A percentile compares a stretch with the other conserved stretches of the same genome.
Evolutionary conservation across 2,113 vertebrate genomes (phyloP).

Genomic region (Austrofundulus limnaeus): DNA sequence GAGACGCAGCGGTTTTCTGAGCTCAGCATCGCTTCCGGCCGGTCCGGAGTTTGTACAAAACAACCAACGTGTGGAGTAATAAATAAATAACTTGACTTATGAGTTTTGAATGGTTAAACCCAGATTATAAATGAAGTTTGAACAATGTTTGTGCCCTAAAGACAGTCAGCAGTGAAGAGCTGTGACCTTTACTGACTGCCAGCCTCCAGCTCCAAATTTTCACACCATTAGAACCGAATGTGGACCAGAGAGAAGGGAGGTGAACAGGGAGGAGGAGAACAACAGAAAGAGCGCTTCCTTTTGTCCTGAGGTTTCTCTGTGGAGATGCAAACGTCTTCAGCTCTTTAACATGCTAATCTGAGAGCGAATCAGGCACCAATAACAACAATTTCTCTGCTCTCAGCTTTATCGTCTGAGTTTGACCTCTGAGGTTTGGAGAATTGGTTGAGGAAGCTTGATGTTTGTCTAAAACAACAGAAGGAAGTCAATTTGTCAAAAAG

Average conservation of each 20-base stretch:
- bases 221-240: conserved; percentile 56
- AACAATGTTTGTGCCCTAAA: not conserved
- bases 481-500: no score
- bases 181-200: conserved; percentile 53
- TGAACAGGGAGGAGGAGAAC: not conserved
- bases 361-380: conserved; percentile 53
- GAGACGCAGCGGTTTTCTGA: conserved; percentile 33
- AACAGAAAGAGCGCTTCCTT: conserved; percentile 27
- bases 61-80: no score
- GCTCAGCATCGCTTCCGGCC: not conserved
- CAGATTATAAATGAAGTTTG: not conserved
- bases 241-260: conserved; percentile 15
- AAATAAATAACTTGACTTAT: no score
- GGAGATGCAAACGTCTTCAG: conserved; percentile 34
- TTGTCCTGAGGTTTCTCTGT: conserved; percentile 4
- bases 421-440: not conserved
- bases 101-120: no score
- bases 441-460: not conserved
- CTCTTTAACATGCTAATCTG: conserved; percentile 62
- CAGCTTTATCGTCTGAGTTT: conserved; percentile 34
- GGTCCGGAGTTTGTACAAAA: not conserved
- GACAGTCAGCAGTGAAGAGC: conserved; percentile 15
- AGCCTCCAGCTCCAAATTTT: no score
- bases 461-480: no score
- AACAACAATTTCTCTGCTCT: conserved; percentile 28